These are phyloP conservation scores for Shargacucullia verbasci DNA, from an alignment of 2,888 invertebrate genomes.

Conservation along the genomic window DNA sequence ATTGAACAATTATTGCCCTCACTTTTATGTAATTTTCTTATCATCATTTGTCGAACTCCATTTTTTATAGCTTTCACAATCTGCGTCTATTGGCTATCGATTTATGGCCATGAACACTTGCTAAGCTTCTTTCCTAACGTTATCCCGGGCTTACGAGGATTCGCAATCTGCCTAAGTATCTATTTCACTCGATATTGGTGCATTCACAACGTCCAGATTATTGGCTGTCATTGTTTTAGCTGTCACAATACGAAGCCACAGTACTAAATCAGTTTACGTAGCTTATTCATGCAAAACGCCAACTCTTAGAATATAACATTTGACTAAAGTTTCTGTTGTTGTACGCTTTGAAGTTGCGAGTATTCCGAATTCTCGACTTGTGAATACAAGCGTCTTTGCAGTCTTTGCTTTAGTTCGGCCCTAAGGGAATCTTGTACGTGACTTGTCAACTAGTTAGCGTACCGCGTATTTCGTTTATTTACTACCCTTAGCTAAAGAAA, in stretches of 20 bases:
- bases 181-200: neutral
- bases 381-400: conserved; percentile 18
- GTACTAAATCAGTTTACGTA: conserved; percentile 20
- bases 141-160: neutral
- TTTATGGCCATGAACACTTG: neutral
- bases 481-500: conserved; percentile 22
- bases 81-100: neutral
- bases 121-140: neutral
- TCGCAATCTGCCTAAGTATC: neutral
- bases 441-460: conserved; percentile 49
- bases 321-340: conserved; percentile 46
- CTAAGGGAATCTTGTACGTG: conserved; percentile 51
- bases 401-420: conserved; percentile 35
- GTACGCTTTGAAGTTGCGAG: conserved; percentile 37
- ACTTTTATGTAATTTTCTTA: conserved; percentile 9
- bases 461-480: conserved; percentile 44
- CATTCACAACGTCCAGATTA: conserved; percentile 9
- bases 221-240: conserved; percentile 14
- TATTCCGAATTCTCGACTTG: conserved; percentile 46
- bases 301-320: conserved; percentile 34
- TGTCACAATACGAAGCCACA: conserved; percentile 7
- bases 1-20: conserved; percentile 35
- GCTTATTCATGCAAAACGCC: conserved; percentile 37
- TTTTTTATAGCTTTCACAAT: neutral
- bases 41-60: neutral